These are phyloP conservation scores for Phalanger gymnotis DNA, from an alignment of 2,797 vertebrate species.

Conservation along the genomic window DNA sequence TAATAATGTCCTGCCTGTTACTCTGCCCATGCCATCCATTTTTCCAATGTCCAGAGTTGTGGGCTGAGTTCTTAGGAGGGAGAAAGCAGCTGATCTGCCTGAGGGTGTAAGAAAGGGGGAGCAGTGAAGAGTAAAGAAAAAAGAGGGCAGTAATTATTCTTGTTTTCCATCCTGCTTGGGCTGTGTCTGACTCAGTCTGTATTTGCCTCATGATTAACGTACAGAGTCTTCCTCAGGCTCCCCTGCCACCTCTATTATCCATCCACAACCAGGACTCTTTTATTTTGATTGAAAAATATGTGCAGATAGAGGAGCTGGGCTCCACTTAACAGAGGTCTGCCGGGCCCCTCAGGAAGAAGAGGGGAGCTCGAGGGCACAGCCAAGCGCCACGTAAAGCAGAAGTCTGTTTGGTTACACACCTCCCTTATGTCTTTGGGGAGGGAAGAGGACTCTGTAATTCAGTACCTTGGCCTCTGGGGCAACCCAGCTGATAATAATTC, in stretches of 20 bases:
- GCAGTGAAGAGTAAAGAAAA: neutral
- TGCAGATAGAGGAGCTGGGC: neutral
- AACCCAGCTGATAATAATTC: conserved; percentile 27
- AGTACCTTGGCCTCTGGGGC: neutral
- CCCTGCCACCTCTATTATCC: neutral
- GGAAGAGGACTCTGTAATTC: neutral
- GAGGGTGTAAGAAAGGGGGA: neutral
- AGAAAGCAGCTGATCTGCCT: neutral
- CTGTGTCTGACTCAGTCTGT: conserved; percentile 30
- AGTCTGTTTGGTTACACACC: neutral
- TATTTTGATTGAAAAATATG: neutral
- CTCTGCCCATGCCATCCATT: neutral
- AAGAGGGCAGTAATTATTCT: neutral
- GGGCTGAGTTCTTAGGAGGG: neutral
- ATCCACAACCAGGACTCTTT: neutral
- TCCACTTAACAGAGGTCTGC: neutral
- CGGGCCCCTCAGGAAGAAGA: neutral
- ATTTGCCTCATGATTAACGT: neutral
- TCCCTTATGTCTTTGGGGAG: neutral
- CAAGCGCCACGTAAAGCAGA: neutral
- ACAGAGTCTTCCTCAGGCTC: conserved; percentile 25
- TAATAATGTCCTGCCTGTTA: neutral
- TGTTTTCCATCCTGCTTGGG: neutral
- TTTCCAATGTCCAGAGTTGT: conserved; percentile 17
- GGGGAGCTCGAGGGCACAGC: neutral